A percentile compares a stretch with the other conserved stretches of the same genome.
Conservation (phyloP, 2,888 invertebrate species). For the Charanyca ferruginea region DNA sequence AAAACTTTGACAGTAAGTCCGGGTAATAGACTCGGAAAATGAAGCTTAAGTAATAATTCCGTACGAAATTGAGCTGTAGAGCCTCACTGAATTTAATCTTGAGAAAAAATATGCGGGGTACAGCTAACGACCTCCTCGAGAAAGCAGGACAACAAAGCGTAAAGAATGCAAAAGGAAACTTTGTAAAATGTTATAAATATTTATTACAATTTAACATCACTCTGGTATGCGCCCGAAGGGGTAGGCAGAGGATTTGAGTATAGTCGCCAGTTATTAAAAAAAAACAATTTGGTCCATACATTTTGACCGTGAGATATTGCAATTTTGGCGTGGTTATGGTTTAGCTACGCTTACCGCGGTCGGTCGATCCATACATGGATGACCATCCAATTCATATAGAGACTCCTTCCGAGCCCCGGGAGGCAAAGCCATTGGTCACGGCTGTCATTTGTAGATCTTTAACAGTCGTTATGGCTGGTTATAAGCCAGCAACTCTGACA, state of each 20-base stretch:
- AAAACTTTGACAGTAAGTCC: constrained; percentile 56
- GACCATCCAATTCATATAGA: too few species aligned
- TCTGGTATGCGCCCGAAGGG: background rate
- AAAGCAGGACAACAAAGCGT: constrained; percentile 49
- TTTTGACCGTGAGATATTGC: too few species aligned
- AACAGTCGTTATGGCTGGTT: too few species aligned
- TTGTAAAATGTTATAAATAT: constrained; percentile 46
- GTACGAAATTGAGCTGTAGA: constrained; percentile 59
- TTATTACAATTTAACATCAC: constrained; percentile 31
- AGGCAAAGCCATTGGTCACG: too few species aligned
- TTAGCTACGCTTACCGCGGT: too few species aligned
- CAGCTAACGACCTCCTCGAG: constrained; percentile 55
- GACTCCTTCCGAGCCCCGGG: too few species aligned
- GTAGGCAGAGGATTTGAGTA: background rate
- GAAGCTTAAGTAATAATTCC: constrained; percentile 57
- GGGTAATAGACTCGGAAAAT: constrained; percentile 63
- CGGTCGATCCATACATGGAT: too few species aligned
- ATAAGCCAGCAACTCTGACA: too few species aligned
- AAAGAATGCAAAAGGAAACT: constrained; percentile 48
- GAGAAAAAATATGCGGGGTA: constrained; percentile 62
- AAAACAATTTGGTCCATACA: too few species aligned
- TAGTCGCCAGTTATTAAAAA: too few species aligned
- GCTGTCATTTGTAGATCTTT: too few species aligned
- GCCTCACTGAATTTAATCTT: constrained; percentile 61
- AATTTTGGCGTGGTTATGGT: too few species aligned